Evolutionary conservation across 1,140 invertebrate genomes (phyloP), one percentile per base, ranked within the genome.

Genomic region (Zaprionus tsacasi): DNA sequence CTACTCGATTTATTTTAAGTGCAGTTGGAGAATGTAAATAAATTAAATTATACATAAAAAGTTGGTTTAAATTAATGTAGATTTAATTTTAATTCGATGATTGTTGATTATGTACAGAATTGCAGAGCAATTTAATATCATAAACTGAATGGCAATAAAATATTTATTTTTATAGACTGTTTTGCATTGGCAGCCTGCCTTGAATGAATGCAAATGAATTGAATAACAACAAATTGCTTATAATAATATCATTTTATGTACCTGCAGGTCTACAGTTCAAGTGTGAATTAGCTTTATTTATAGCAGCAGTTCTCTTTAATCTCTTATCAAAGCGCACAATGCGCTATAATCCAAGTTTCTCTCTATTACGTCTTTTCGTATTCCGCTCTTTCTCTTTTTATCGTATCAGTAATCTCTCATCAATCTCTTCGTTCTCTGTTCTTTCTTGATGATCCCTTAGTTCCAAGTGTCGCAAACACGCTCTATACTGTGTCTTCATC

Each of bases 91-190:
- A 45, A 45, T 45, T 15, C 40, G 1, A 45, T 7, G 7, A 45
- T 45, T 8, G n/a, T n/a, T 45, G 40, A 15, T 15, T 15, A 17
- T 45, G 40, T 45, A 45, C n/a, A 45, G 6, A 45, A 15, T 15
- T 15, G n/a, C n/a, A 15, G n/a, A 15, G 3, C n/a, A 45, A 45
- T 45, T 45, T 0, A 15, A 45, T n/a, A 2, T 15, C n/a, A 45
- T 45, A 45, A 45, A 45, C 2, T 45, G 40, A 45, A 45, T 15
- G n/a, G 40, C 7, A 45, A 45, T 45, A 45, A 45, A 45, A 45
- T 15, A 15, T 15, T 45, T 45, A 17, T 45, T 45, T 45, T 45
- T 45, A 45, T 45, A 15, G n/a, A 45, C 40, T n/a, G 8, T n/a
- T 45, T 45, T 1, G 40, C 40, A 15, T 8, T 15, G 13, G 40